Conservation (phyloP, 2,888 invertebrate species). For the Melanchra persicariae region DNA sequence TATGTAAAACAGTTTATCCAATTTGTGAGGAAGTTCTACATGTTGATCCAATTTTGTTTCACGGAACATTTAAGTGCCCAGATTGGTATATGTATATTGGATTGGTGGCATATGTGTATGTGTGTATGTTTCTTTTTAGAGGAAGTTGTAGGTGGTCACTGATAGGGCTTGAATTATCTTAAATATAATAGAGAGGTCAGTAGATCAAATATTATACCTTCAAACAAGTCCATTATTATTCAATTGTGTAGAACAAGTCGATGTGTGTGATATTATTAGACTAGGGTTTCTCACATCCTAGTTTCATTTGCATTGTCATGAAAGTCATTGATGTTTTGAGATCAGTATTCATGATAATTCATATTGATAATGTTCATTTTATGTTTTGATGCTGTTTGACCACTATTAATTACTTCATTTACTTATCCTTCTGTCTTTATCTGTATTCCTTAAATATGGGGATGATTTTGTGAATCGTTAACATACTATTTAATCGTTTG, state of each 20-base stretch:
- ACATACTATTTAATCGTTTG: conserved; percentile 16
- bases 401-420: not conserved
- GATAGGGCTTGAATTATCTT: conserved; percentile 13
- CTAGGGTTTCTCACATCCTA: not conserved
- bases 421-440: not conserved
- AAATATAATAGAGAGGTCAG: conserved; percentile 5
- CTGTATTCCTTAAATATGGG: not conserved
- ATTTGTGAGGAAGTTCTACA: conserved; percentile 36
- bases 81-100: not conserved
- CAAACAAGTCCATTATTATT: conserved; percentile 21
- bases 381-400: not conserved
- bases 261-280: not conserved
- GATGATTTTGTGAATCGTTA: not conserved
- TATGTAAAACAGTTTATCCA: conserved; percentile 26
- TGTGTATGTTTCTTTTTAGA: not conserved
- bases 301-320: not conserved
- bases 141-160: conserved; percentile 22
- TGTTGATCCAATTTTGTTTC: conserved; percentile 40
- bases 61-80: conserved; percentile 2
- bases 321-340: not conserved
- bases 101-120: not conserved
- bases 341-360: too few species aligned
- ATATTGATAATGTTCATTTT: not conserved
- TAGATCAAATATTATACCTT: conserved; percentile 27
- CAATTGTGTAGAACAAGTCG: conserved; percentile 7